Evolutionary conservation across 2,888 invertebrate genomes (phyloP), one percentile per base, ranked within the genome.

Genomic region (Chirona hameri): DNA sequence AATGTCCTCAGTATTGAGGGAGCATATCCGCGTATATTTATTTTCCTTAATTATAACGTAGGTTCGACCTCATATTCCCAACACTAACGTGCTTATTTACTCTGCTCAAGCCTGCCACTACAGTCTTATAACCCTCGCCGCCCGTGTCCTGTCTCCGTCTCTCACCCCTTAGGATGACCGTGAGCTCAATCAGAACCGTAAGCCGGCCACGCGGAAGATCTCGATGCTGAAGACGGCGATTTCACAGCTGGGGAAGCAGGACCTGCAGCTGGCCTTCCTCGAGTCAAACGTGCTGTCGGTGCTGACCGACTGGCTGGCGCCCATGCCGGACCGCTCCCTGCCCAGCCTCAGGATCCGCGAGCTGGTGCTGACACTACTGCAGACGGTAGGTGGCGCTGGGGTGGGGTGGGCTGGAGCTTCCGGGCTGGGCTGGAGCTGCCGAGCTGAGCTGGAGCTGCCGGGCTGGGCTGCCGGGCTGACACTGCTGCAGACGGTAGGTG

Each of bases 231-330:
- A 94, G 82, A 91, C 92, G 87, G 97, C 96, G 27, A 92, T 95
- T 91, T 94, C 95, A 21, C 97, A 98, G 88, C 90, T 99, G 83
- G 95, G 96, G 86, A 98, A 98, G 90, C 95, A 94, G 87, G 98
- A 99, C 90, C 90, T 99, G 85, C 97, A 98, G 88, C 91, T 96
- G 85, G 97, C 98, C 0, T 97, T 99, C 89, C 91, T 99, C 82
- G 99, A 99, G 88, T 97, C 97, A 89, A 98, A 98, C 87, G 94
- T 95, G 84, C 90, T 97, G 21, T 93, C 93, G 86, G 94, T 95
- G 85, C 90, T 97, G 72, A 96, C 98, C 85, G 99, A 99, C 89
- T 99, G 99, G 99, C 90, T 99, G 82, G 97, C 99, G 24, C 99
- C 99, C 0, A 93, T 99, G 91, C 99, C 99, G 57, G 98, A 98